Evolutionary conservation across 2,888 invertebrate genomes (phyloP).

Genomic region (Andrena haemorrhoa): DNA sequence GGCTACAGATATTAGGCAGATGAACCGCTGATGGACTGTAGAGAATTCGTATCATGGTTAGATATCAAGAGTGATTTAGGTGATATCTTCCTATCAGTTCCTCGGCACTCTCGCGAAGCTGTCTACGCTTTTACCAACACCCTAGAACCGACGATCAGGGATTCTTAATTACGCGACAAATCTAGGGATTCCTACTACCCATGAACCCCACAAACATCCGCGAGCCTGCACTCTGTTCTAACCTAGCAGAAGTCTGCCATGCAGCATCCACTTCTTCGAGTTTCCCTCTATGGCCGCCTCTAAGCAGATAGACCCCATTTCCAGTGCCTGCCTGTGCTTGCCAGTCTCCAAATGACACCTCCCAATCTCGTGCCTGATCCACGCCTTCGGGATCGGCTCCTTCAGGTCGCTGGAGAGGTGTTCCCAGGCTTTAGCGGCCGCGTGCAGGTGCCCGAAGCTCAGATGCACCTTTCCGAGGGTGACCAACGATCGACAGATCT

Average conservation of each 20-base stretch:
- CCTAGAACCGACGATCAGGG: too few relatives aligned
- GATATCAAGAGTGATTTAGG: too few relatives aligned
- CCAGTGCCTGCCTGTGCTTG: conserved; percentile 64
- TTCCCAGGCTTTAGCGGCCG: conserved; percentile 76
- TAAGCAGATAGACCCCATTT: conserved; percentile 68
- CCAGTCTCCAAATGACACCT: conserved; percentile 78
- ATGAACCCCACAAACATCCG: too few relatives aligned
- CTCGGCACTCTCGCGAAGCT: too few relatives aligned
- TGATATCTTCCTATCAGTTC: too few relatives aligned
- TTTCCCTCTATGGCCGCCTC: conserved; percentile 67
- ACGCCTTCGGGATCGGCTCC: conserved; percentile 64
- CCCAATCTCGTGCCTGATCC: conserved; percentile 71
- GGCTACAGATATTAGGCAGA: background rate
- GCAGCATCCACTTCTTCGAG: conserved; percentile 77
- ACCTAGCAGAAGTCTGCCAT: conserved; percentile 73
- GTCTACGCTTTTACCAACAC: too few relatives aligned
- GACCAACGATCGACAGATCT: conserved; percentile 69
- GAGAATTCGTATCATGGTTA: too few relatives aligned
- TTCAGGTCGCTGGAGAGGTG: conserved; percentile 59
- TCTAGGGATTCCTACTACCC: too few relatives aligned
- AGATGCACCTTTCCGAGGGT: conserved; percentile 79
- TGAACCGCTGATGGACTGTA: background rate
- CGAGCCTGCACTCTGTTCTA: background rate
- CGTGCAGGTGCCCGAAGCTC: conserved; percentile 77
- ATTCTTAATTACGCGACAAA: too few relatives aligned